These are phyloP conservation scores for Bruchidius siliquastri DNA, from an alignment of 2,888 invertebrate species.

Conservation along the genomic window DNA sequence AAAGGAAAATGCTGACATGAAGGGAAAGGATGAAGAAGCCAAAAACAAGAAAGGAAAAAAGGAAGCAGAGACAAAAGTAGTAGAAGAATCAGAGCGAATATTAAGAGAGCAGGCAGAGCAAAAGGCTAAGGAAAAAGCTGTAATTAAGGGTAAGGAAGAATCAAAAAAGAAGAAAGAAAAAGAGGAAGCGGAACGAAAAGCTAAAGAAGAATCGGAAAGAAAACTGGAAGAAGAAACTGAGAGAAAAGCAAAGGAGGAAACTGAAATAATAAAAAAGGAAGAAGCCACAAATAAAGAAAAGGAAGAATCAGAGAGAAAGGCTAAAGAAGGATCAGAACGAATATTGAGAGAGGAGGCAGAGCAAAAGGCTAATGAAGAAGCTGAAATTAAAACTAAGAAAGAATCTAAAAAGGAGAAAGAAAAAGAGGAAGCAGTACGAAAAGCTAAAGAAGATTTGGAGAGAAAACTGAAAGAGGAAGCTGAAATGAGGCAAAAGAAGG, in stretches of 20 bases:
- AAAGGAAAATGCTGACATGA: slow-evolving; percentile 7
- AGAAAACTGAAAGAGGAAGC: slow-evolving; percentile 7
- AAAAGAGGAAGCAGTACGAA: slow-evolving; percentile 14
- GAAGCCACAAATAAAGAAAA: slow-evolving; percentile 3
- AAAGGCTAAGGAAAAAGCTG: slow-evolving; percentile 18
- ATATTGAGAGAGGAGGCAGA: slow-evolving; percentile 9
- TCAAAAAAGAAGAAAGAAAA: slow-evolving; percentile 4
- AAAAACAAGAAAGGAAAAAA: slow-evolving; percentile 10
- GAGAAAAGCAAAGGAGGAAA: slow-evolving; percentile 4
- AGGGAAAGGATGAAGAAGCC: slow-evolving; percentile 7
- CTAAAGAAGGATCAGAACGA: slow-evolving; percentile 3
- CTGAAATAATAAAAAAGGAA: slow-evolving; percentile 6
- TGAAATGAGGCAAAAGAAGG: slow-evolving; percentile 2
- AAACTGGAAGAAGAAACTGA: slow-evolving; percentile 13
- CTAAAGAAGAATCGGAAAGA: slow-evolving; percentile 11
- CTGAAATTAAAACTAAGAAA: slow-evolving; percentile 17
- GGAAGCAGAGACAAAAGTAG: slow-evolving; percentile 7
- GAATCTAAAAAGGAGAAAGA: slow-evolving; percentile 20
- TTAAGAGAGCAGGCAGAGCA: slow-evolving; percentile 3
- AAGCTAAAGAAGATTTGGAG: slow-evolving; percentile 12
- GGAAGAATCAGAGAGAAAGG: neutral
- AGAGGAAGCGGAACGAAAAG: slow-evolving; percentile 8
- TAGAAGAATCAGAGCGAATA: slow-evolving; percentile 7
- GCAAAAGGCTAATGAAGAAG: slow-evolving; percentile 9
- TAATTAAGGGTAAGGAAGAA: slow-evolving; percentile 11